phyloP scores from a whole-genome alignment of 92 coral and sea anemone species.

The Parazoanthus darwini region DNA sequence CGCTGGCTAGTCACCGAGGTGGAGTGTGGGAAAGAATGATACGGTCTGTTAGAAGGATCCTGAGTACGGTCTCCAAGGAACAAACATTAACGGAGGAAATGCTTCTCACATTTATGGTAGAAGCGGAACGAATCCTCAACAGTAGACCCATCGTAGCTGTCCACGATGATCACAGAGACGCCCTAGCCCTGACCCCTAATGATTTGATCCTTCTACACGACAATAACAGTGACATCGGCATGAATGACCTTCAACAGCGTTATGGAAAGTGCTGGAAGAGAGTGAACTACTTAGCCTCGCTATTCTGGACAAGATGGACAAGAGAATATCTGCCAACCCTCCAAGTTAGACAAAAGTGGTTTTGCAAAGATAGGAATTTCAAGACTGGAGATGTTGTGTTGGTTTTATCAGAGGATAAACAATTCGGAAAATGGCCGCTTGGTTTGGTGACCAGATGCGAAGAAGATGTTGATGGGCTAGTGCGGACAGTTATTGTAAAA shows the following conservation, averaged over 20 bases:
- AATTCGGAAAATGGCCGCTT: neutral
- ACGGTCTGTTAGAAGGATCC: conserved; percentile 45
- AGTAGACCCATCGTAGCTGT: conserved; percentile 49
- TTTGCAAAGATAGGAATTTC: neutral
- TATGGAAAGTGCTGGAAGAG: neutral
- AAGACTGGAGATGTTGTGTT: neutral
- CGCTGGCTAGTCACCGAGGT: neutral
- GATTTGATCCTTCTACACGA: neutral
- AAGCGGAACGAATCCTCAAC: conserved; percentile 52
- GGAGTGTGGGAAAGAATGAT: conserved; percentile 29
- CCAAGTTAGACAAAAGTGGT: neutral
- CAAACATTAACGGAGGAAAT: conserved; percentile 44
- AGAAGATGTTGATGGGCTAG: neutral
- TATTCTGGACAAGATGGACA: neutral
- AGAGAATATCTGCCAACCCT: neutral
- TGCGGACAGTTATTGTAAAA: neutral
- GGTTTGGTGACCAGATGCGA: neutral
- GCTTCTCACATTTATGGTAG: conserved; percentile 43
- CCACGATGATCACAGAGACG: conserved; percentile 49
- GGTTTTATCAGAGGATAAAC: neutral
- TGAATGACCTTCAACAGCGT: neutral
- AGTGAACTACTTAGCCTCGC: neutral
- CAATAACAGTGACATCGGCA: neutral
- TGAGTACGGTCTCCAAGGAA: conserved; percentile 41
- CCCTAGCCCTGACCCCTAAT: conserved; percentile 50